Conservation (phyloP, 2,888 invertebrate species). For the Laspeyria flexula region DNA sequence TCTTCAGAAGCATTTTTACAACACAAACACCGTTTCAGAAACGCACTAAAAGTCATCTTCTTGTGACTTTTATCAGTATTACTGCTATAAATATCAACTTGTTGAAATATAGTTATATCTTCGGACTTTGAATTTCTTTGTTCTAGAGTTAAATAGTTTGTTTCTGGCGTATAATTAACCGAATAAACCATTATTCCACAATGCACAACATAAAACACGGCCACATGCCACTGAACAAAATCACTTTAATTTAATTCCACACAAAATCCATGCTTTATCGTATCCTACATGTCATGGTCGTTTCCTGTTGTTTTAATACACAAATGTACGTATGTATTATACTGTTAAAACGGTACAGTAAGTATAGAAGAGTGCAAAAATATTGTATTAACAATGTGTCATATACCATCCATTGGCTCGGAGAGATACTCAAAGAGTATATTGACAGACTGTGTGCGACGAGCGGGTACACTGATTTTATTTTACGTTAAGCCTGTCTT, state of each 20-base stretch:
- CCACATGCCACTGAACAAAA: constrained; percentile 54
- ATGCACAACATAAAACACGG: constrained; percentile 50
- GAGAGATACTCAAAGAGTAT: constrained; percentile 24
- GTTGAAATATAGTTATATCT: constrained; percentile 53
- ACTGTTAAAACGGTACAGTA: constrained; percentile 55
- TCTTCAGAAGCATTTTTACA: constrained; percentile 52
- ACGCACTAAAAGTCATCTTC: constrained; percentile 51
- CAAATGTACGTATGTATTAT: constrained; percentile 37
- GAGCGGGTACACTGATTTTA: neutral
- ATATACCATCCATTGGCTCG: constrained; percentile 21
- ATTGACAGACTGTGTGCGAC: constrained; percentile 27
- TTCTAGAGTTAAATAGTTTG: constrained; percentile 64
- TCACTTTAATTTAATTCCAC: constrained; percentile 59
- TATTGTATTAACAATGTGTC: constrained; percentile 20
- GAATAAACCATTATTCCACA: constrained; percentile 58
- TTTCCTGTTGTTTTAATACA: constrained; percentile 71
- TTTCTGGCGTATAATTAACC: constrained; percentile 53
- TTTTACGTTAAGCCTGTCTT: too few relatives aligned
- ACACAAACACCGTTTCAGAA: constrained; percentile 59
- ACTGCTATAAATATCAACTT: constrained; percentile 65
- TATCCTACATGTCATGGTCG: constrained; percentile 67
- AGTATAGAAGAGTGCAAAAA: constrained; percentile 49
- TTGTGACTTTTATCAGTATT: constrained; percentile 48
- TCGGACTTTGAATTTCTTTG: constrained; percentile 46
- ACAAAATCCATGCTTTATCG: constrained; percentile 76